Conservation (phyloP, 2,113 vertebrate genomes). For the Pipra filicauda region DNA sequence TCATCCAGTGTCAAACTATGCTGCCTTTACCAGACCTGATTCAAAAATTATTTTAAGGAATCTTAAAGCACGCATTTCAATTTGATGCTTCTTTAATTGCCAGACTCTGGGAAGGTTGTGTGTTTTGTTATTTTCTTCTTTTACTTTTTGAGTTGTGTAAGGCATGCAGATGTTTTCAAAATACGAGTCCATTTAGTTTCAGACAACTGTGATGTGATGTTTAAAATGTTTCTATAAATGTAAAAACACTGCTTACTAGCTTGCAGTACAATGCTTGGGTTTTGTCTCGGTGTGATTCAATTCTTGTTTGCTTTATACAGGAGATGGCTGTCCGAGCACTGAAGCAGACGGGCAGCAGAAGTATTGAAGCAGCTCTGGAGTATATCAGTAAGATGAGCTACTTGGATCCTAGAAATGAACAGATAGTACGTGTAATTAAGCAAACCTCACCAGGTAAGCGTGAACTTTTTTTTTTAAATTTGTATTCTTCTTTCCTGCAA, state of each 20-base stretch:
- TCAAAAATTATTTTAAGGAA: background rate
- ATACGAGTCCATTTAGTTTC: background rate
- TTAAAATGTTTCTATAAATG: background rate
- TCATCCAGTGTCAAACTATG: background rate
- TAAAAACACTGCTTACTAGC: background rate
- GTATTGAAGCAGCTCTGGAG: constrained; percentile 94
- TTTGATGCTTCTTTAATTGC: background rate
- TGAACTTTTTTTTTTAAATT: background rate
- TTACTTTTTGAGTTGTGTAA: background rate
- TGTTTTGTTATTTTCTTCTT: background rate
- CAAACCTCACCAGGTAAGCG: constrained; percentile 93
- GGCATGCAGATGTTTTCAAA: background rate
- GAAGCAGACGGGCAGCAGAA: constrained; percentile 96
- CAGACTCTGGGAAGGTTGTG: background rate
- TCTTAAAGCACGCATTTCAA: background rate
- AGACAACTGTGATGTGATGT: background rate
- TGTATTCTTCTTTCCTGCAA: background rate
- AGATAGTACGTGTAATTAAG: constrained; percentile 96
- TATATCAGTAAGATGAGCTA: constrained; percentile 99
- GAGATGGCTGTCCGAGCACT: constrained; percentile 96
- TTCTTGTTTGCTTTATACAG: constrained; percentile 64
- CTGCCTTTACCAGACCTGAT: background rate
- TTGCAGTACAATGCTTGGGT: background rate
- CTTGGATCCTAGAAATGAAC: constrained; percentile 93
- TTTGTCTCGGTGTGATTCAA: background rate